Base-by-base conservation (phyloP, 2,113 vertebrate species). In the Pseudopipra pipra region DNA sequence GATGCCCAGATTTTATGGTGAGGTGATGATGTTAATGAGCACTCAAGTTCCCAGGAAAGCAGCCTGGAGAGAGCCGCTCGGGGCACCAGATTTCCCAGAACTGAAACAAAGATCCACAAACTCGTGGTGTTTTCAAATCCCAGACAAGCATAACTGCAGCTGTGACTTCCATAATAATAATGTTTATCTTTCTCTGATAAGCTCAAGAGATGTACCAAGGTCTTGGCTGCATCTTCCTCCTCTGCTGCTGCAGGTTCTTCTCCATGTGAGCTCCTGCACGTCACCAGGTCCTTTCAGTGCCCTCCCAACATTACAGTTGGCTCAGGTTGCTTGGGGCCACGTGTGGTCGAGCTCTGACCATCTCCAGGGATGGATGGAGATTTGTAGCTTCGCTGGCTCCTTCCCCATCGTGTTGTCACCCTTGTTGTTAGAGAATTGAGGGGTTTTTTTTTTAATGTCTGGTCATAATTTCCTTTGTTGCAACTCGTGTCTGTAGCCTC, bases 81-180 rank as follows among this genome's bases (percentile, higher is more conserved):
- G 11, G 30, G 9, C 43, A 65, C 44, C 30, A 49, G 21, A 15
- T 51, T 58, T 82, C 59, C 51, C 87, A 46, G 39, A 58, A 6
- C 28, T 37, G 54, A 80, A 54, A 35, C 9, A 6, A 62, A 17
- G 14, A 39, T 43, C 33, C 59, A 37, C 37, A 31, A 23, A 41
- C 35, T 67, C 0, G 0, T 8, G 22, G 20, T 7, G 58, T 7
- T 59, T 62, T 9, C 16, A 3, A 49, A 23, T n/a, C 79, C 70
- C 52, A 35, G 71, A 51, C 77, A n/a, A 62, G 39, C 11, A 2
- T 43, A 49, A 76, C 71, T 66, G 27, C 6, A 1, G 47, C 23
- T 75, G 3, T n/a, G 39, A 35, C 22, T 90, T 84, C 46, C 59
- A 8, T n/a, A n/a, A 24, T 43, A 66, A 24, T 11, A 1, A 44